These are phyloP conservation scores for Coreoperca whiteheadi DNA, from an alignment of 2,113 vertebrate species.

Conservation along the genomic window DNA sequence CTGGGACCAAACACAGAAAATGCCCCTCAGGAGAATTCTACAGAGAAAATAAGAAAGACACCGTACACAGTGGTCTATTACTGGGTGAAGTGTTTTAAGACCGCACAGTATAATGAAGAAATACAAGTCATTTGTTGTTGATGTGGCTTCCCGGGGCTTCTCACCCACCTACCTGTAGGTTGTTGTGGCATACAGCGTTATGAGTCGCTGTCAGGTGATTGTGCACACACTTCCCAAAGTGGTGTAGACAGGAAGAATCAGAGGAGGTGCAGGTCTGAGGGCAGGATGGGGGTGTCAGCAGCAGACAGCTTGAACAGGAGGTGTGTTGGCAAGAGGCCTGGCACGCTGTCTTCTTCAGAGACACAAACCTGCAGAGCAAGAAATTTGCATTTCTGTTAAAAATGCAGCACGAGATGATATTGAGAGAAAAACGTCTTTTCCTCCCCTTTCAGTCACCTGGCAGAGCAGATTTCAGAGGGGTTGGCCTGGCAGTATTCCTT, in stretches of 20 bases:
- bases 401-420: not conserved
- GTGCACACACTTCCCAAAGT: constrained; percentile 79
- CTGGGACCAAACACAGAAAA: constrained; percentile 79
- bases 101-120: not conserved
- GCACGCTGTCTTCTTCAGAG: constrained; percentile 66
- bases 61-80: not conserved
- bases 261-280: constrained; percentile 68
- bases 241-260: constrained; percentile 73
- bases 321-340: constrained; percentile 82
- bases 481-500: constrained; percentile 78
- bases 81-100: not conserved
- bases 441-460: constrained; percentile 61
- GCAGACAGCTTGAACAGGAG: constrained; percentile 80
- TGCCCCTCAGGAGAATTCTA: constrained; percentile 69
- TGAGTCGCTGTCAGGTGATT: constrained; percentile 62
- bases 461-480: constrained; percentile 77
- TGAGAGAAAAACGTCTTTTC: not conserved
- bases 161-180: constrained; percentile 70
- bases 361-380: constrained; percentile 63
- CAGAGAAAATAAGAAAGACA: constrained; percentile 12
- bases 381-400: not conserved
- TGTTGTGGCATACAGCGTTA: constrained; percentile 61
- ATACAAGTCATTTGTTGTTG: not conserved
- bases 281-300: constrained; percentile 73
- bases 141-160: not conserved